Evolutionary conservation across 30 jellyfish, hydroid and myxozoan genomes (phyloP), one percentile per base, ranked within the genome.

Genomic region (Hydractinia echinata): DNA sequence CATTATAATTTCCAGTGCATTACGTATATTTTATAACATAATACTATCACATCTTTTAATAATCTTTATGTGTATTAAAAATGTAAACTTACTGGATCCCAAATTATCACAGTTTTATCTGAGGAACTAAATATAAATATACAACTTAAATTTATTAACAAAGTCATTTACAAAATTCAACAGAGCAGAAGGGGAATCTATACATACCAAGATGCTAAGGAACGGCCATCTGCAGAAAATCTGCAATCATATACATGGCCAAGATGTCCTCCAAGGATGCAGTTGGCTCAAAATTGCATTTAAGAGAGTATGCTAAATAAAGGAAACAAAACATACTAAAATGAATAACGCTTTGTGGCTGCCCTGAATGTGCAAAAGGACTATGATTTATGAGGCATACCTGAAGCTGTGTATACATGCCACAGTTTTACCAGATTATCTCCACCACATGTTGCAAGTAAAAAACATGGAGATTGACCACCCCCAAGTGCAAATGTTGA

Each of bases 401-500:
- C 99, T 53, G 99, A 93, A 44, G 99, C 99, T 14, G 99, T 88
- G 72, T 54, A 93, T 5, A 93, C 85, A 82, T 87, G 85, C 99
- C 99, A 93, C 58, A 93, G 79, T 60, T 87, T 93, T 53, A 93
- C 96, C 8, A 82, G 82, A 81, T 93, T 87, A 67, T 93, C 99
- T 4, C 99, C 99, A 48, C 99, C 99, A 84, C 99, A 93, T 4
- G 99, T 88, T 8, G 99, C 99, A 13, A 89, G 96, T 61, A 93
- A 88, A 77, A 86, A 85, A 72, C 89, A 88, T 5, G 96, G 96
- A 15, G 96, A 83, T 67, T 93, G 95, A 4, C 96, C 99, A 87
- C 85, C 85, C 15, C 9, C 44, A n/a, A 9, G n/a, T 21, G 16
- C 19, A 30, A 20, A 21, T 54, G 66, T 10, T 60, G 87, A 51